Conservation (phyloP, 1,140 invertebrate genomes). For the Pseudomyrmex sp. region DNA sequence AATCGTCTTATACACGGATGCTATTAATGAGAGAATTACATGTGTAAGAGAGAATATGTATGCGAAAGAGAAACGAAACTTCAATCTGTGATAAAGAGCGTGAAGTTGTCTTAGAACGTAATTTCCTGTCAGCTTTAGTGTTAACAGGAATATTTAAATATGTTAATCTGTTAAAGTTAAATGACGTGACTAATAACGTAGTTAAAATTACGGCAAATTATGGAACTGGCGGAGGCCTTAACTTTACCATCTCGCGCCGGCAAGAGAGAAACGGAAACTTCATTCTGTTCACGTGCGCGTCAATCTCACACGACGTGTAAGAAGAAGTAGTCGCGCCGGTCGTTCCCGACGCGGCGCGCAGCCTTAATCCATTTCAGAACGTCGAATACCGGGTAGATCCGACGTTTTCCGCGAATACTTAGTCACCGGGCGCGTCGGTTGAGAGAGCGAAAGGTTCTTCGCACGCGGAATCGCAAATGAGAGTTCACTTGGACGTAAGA, state of each 20-base stretch:
- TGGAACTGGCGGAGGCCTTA: neutral
- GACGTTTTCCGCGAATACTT: slow-evolving; percentile 71
- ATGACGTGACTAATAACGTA: slow-evolving; percentile 32
- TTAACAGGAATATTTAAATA: neutral
- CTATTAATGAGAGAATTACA: neutral
- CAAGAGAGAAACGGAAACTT: neutral
- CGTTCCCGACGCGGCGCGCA: slow-evolving; percentile 41
- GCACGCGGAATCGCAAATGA: slow-evolving; percentile 69
- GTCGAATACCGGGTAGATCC: slow-evolving; percentile 66
- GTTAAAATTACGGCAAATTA: slow-evolving; percentile 42
- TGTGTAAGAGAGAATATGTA: neutral
- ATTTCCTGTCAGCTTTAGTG: neutral
- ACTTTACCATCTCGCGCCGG: neutral
- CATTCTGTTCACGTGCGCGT: slow-evolving; percentile 66
- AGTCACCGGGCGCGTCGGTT: slow-evolving; percentile 64
- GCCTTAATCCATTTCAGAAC: slow-evolving; percentile 72
- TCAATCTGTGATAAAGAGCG: neutral
- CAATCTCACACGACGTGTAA: slow-evolving; percentile 55
- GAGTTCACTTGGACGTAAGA: slow-evolving; percentile 18
- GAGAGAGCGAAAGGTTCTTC: neutral
- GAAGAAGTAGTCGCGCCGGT: slow-evolving; percentile 68
- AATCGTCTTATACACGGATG: neutral
- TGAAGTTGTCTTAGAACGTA: neutral
- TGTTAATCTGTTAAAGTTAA: neutral
- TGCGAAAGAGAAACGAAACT: neutral